Evolutionary conservation across 2,797 vertebrate genomes (phyloP), one percentile per base, ranked within the genome.

Genomic region (Pangasius macronema): DNA sequence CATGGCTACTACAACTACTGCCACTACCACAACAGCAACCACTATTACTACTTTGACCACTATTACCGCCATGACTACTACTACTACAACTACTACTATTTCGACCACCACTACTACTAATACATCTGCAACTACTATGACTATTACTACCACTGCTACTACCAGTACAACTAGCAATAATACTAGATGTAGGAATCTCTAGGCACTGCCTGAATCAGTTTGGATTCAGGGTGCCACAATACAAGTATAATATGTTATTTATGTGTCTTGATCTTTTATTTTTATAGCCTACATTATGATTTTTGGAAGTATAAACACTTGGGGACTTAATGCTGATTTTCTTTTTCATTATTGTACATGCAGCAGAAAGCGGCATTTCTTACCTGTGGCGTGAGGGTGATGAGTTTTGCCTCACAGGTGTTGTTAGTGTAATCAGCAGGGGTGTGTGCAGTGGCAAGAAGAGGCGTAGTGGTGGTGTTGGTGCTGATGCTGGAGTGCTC

Each of bases 301-400:
- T 57, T 55, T 11, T 22, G n/a, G n/a, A 11, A 36, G 9, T 22
- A 57, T 22, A 20, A 33, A 10, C 6, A 77, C 14, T 8, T 77
- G n/a, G 39, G n/a, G 14, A 30, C 75, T 20, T 75, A 11, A 75
- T 30, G 16, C 42, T 82, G 20, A 82, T 46, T 67, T 68, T 0
- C 20, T 53, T 7, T 36, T 13, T 39, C 51, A 30, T 63, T 33
- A 18, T 3, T 3, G 33, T 57, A 79, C 18, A 18, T 33, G 63
- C 5, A 16, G 36, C 13, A 59, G 33, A 39, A 42, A 65, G n/a
- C 51, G 42, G 30, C 11, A 36, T 24, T 22, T 82, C 91, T 92
- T 30, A 96, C 96, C 94, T 96, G 91, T 49, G 92, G 94, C 86
- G 96, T 96, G 90, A 94, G 85, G 55, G 95, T 96, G 87, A 95